These are phyloP conservation scores for Alectura lathami DNA, from an alignment of 2,113 vertebrate genomes.

Conservation along the genomic window DNA sequence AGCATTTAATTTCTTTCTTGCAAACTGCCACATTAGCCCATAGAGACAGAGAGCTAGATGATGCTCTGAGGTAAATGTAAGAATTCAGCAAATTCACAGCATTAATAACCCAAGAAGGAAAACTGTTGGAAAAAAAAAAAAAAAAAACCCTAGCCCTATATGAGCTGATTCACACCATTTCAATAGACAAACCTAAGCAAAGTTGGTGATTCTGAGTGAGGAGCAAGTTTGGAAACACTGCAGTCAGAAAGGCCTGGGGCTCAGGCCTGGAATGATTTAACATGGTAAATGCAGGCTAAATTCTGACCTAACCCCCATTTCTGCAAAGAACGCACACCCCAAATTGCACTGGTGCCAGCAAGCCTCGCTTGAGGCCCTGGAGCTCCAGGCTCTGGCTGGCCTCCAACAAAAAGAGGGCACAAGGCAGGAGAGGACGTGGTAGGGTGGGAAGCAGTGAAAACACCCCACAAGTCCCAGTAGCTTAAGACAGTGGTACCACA, in stretches of 20 bases:
- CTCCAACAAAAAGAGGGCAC: background rate
- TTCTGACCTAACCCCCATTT: background rate
- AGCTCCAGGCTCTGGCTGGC: background rate
- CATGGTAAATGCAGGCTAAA: background rate
- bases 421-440: background rate
- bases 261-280: background rate
- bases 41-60: background rate
- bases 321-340: background rate
- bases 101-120: background rate
- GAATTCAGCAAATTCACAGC: background rate
- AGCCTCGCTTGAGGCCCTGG: fast-evolving
- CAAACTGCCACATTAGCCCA: background rate
- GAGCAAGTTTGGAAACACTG: background rate
- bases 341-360: background rate
- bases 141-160: background rate
- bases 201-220: background rate
- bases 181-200: background rate
- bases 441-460: background rate
- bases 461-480: background rate
- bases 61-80: background rate
- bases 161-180: background rate
- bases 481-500: fast-evolving
- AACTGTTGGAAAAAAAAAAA: background rate
- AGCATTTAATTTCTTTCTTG: background rate
- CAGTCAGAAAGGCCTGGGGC: background rate